These are phyloP conservation scores for Drosophila dives DNA, from an alignment of 2,888 invertebrate species.

Conservation along the genomic window DNA sequence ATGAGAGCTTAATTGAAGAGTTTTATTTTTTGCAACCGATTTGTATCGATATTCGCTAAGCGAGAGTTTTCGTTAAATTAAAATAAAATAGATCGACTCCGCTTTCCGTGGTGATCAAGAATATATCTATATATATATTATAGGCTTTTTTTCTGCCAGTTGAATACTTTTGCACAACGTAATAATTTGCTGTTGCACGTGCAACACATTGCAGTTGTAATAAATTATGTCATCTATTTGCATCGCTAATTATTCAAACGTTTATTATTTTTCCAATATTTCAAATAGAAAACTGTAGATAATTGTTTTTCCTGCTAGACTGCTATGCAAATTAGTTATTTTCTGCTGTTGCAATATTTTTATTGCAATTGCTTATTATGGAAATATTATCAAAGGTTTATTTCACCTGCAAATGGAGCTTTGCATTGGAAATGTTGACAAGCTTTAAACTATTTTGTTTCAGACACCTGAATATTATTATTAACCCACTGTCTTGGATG, in stretches of 20 bases:
- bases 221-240: not conserved
- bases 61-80: not conserved
- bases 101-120: not conserved
- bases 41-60: not conserved
- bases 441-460: not conserved
- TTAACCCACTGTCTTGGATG: not conserved
- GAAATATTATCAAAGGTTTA: not conserved
- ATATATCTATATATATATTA: not conserved
- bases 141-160: not conserved
- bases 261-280: not conserved
- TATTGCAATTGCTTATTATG: not conserved
- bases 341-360: not conserved
- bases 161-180: not conserved
- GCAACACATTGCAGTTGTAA: not conserved
- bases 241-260: not conserved
- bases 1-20: not conserved
- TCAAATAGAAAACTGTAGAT: not conserved
- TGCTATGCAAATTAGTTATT: not conserved
- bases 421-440: not conserved
- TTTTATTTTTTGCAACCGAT: not conserved
- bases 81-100: not conserved
- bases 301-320: not conserved
- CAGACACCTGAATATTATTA: conserved; percentile 2
- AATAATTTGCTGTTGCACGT: not conserved
- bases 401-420: not conserved